Evolutionary conservation across 2,113 vertebrate genomes (phyloP).

Genomic region (Paradoxurus hermaphroditus): DNA sequence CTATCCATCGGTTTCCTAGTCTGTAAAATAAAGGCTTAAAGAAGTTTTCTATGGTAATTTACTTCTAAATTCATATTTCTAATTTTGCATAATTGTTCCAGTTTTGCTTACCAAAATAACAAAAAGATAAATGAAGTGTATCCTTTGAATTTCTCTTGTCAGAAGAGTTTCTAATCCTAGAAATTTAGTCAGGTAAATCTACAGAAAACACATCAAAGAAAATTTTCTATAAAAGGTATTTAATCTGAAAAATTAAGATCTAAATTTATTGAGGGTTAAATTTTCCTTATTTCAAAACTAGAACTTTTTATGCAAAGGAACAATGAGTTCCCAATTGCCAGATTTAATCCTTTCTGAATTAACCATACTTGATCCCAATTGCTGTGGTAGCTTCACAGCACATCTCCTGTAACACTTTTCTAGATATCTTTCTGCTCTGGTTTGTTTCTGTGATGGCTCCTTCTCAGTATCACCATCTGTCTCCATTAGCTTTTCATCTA

Average conservation of each 20-base stretch:
- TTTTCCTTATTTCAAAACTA: neutral
- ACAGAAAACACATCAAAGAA: neutral
- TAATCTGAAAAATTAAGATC: neutral
- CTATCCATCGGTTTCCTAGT: neutral
- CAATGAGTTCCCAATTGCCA: neutral
- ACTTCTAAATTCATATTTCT: neutral
- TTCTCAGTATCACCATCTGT: neutral
- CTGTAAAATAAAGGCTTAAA: neutral
- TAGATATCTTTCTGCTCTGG: neutral
- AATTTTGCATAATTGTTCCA: neutral
- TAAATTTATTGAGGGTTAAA: neutral
- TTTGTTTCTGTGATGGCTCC: neutral
- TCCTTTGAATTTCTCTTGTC: neutral
- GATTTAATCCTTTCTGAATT: neutral
- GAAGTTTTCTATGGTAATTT: neutral
- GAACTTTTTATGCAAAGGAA: neutral
- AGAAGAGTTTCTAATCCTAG: neutral
- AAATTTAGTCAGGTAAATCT: neutral
- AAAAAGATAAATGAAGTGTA: neutral
- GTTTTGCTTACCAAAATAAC: neutral
- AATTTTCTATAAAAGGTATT: neutral
- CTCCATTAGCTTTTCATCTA: neutral
- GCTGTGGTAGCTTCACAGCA: neutral
- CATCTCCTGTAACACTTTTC: neutral
- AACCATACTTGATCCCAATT: neutral